Evolutionary conservation across 1,140 invertebrate genomes (phyloP).

Genomic region (Globodera rostochiensis): DNA sequence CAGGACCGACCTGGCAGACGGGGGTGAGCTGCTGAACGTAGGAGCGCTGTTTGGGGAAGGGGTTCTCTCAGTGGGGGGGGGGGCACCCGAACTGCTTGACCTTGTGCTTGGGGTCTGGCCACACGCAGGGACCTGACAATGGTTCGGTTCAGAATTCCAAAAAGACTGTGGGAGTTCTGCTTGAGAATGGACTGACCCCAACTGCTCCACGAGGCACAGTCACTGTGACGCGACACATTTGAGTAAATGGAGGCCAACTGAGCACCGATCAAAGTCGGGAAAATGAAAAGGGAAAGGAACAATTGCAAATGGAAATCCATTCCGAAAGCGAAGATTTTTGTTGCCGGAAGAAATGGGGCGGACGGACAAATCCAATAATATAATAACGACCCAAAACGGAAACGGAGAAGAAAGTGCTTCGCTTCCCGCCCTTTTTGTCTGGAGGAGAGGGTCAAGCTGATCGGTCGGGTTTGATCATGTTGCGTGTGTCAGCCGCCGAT

Average conservation of each 20-base stretch:
- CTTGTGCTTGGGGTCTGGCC: constrained; percentile 51
- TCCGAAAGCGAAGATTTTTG: constrained; percentile 9
- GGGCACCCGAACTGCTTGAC: constrained; percentile 35
- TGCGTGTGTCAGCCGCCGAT: neutral
- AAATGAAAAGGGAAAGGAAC: neutral
- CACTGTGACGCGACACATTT: constrained; percentile 48
- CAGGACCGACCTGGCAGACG: constrained; percentile 45
- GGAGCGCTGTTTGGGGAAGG: constrained; percentile 27
- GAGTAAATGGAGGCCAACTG: constrained; percentile 65
- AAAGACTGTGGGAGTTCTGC: neutral
- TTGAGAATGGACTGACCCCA: constrained; percentile 45
- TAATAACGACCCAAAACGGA: neutral
- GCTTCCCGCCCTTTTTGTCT: neutral
- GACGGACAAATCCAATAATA: neutral
- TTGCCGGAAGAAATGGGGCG: neutral
- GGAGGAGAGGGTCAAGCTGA: too few relatives aligned
- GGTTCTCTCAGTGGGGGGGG: neutral
- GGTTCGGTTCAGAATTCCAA: neutral
- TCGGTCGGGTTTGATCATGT: neutral
- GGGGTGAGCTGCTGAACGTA: constrained; percentile 59
- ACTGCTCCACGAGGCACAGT: constrained; percentile 57
- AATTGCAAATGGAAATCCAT: neutral
- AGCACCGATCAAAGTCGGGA: neutral
- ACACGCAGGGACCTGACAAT: constrained; percentile 52
- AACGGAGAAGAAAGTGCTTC: neutral